phyloP scores from a whole-genome alignment of 1,140 invertebrate genomes.

The Wasmannia auropunctata region DNA sequence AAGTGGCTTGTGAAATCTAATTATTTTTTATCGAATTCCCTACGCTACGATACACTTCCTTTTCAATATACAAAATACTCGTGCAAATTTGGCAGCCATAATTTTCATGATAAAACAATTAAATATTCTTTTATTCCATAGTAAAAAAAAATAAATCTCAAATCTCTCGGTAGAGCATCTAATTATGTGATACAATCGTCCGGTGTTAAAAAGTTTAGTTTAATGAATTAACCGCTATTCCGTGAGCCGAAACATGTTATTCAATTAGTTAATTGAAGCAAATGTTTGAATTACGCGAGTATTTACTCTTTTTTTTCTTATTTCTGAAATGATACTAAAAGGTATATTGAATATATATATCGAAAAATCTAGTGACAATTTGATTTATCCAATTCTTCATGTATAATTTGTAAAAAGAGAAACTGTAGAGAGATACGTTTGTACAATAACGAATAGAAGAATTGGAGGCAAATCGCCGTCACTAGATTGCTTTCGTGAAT shows the following conservation, averaged over 20 bases:
- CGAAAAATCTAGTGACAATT: background rate
- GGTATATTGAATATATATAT: conserved; percentile 8
- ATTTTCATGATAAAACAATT: conserved; percentile 23
- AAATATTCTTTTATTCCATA: conserved; percentile 5
- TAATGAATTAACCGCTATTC: background rate
- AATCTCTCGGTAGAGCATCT: background rate
- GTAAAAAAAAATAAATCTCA: background rate
- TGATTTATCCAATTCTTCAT: conserved; percentile 8
- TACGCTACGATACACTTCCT: background rate
- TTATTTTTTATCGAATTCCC: conserved; percentile 31
- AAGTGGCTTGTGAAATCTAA: conserved; percentile 14
- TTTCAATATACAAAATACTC: conserved; percentile 26
- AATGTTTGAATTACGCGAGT: background rate
- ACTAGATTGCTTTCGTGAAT: conserved; percentile 21
- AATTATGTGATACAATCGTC: conserved; percentile 22
- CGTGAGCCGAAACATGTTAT: background rate
- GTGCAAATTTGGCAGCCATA: background rate
- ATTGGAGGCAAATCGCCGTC: conserved; percentile 17
- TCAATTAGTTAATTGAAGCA: background rate
- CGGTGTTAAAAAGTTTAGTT: conserved; percentile 17
- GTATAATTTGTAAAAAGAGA: conserved; percentile 40
- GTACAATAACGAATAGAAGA: conserved; percentile 9
- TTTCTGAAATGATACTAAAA: background rate
- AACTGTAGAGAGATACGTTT: background rate
- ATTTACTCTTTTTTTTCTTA: background rate